Conservation (phyloP, 2,888 invertebrate genomes). For the Oasisia sp. region DNA sequence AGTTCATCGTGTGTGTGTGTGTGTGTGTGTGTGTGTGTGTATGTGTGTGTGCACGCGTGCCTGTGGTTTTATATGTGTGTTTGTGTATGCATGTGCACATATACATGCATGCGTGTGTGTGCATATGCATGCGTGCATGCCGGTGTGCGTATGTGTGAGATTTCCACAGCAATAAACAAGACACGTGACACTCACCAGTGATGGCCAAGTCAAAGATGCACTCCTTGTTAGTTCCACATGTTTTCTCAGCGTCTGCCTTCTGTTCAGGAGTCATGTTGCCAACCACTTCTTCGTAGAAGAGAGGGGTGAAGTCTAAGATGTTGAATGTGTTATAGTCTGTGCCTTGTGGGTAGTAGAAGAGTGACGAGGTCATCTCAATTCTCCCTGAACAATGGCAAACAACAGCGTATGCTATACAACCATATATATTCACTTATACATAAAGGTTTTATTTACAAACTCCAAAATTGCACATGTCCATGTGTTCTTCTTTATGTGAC, state of each 20-base stretch:
- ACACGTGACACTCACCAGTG: background rate
- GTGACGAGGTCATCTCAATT: background rate
- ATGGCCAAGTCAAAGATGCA: background rate
- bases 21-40: no score
- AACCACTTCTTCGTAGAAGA: background rate
- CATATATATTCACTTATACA: background rate
- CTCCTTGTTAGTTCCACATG: background rate
- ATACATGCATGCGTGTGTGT: no score
- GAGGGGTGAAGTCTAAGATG: background rate
- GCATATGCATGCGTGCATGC: no score
- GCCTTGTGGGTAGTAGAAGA: background rate
- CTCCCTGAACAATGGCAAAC: background rate
- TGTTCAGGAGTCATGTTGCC: background rate
- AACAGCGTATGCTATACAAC: background rate
- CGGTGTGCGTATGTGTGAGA: background rate
- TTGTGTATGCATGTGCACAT: no score
- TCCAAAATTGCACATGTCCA: background rate
- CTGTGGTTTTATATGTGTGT: no score
- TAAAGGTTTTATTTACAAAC: background rate
- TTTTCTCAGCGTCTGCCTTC: background rate
- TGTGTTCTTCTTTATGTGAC: background rate
- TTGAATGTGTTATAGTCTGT: background rate
- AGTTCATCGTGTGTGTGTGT: no score
- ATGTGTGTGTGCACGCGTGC: no score
- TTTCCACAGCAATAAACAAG: background rate